Conservation (phyloP, 2,797 vertebrate genomes). For the Loris lydekkerianus region DNA sequence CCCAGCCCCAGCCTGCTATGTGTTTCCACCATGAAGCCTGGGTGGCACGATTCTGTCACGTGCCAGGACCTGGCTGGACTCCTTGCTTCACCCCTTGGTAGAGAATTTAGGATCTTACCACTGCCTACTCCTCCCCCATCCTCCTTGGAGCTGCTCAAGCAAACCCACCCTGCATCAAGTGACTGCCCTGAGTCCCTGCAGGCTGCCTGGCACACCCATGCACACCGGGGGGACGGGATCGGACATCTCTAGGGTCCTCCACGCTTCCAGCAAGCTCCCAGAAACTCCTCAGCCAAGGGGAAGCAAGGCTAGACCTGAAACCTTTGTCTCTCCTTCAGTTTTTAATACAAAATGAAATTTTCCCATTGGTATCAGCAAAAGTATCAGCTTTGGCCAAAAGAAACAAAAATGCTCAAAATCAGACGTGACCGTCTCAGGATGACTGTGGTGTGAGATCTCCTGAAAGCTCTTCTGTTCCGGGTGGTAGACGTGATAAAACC, state of each 20-base stretch:
- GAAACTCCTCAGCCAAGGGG: no score
- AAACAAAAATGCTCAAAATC: background rate
- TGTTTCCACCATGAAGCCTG: background rate
- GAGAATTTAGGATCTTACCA: background rate
- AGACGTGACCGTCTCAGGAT: rapidly evolving
- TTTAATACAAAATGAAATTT: rapidly evolving
- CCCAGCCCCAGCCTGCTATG: no score
- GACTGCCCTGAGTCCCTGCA: rapidly evolving
- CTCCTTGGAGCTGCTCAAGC: background rate
- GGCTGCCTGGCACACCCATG: rapidly evolving
- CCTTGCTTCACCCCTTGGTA: rapidly evolving
- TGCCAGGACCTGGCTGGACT: rapidly evolving
- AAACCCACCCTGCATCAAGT: no score
- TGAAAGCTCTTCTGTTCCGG: background rate
- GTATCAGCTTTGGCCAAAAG: background rate
- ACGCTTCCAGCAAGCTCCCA: background rate
- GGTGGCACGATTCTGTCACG: rapidly evolving
- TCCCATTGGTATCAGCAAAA: no score
- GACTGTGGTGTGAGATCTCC: rapidly evolving
- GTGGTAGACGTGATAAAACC: rapidly evolving
- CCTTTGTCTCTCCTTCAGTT: background rate
- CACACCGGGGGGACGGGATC: no score
- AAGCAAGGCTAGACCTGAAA: background rate
- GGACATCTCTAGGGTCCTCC: background rate
- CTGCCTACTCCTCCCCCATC: no score